phyloP scores from a whole-genome alignment of 2,888 invertebrate genomes.

The Anoplius nigerrimus region DNA sequence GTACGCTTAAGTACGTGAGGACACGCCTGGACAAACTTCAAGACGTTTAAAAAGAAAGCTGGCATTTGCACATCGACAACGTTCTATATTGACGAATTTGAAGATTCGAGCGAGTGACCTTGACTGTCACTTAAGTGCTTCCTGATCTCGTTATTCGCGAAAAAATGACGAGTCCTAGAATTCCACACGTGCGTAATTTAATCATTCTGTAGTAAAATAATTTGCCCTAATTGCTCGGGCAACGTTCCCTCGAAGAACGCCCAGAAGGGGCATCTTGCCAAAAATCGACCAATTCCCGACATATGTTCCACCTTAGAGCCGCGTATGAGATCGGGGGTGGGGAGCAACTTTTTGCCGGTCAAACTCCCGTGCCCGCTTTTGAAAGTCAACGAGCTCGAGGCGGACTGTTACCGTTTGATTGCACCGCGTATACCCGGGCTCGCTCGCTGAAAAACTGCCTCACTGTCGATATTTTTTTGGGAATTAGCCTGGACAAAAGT shows the following conservation, averaged over 20 bases:
- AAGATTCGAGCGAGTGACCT: too few relatives aligned
- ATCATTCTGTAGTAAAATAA: too few relatives aligned
- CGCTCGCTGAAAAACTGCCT: slow-evolving; percentile 49
- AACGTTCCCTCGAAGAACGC: too few relatives aligned
- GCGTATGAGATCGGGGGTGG: not conserved
- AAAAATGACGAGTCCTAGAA: too few relatives aligned
- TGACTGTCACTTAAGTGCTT: too few relatives aligned
- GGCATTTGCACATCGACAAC: too few relatives aligned
- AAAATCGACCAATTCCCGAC: slow-evolving; percentile 49
- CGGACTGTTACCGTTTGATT: slow-evolving; percentile 2
- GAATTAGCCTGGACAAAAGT: slow-evolving; percentile 52
- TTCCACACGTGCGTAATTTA: too few relatives aligned
- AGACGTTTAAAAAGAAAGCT: not conserved
- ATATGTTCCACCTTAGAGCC: slow-evolving; percentile 27
- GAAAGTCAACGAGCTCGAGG: slow-evolving; percentile 56
- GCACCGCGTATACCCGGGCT: slow-evolving; percentile 14
- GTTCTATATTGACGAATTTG: too few relatives aligned
- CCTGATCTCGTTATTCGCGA: too few relatives aligned
- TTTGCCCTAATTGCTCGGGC: too few relatives aligned
- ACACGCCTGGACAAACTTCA: not conserved
- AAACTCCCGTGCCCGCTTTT: slow-evolving; percentile 30
- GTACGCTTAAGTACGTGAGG: slow-evolving; percentile 7
- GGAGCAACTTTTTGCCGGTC: slow-evolving; percentile 54
- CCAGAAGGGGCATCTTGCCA: slow-evolving; percentile 1
- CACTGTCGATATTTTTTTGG: slow-evolving; percentile 56